Conservation (phyloP, 1,140 invertebrate genomes). For the Bombus superbus region DNA sequence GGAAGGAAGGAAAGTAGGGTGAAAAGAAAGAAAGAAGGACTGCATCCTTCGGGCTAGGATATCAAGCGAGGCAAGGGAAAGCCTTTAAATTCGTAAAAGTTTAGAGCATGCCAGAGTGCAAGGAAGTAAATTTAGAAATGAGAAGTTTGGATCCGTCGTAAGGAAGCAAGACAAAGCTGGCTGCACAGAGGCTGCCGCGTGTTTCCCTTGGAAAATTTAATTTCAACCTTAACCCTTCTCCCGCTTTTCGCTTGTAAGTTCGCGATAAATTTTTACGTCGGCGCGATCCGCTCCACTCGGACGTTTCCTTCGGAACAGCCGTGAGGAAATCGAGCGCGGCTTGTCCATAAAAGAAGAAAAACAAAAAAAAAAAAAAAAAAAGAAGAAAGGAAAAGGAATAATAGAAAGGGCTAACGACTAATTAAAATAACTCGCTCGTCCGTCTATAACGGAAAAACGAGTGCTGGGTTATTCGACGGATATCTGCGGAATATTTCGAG, state of each 20-base stretch:
- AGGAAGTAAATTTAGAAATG: conserved; percentile 39
- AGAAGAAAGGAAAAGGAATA: background rate
- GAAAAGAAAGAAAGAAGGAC: conserved; percentile 16
- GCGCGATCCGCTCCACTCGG: background rate
- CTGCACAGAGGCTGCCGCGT: too few species aligned
- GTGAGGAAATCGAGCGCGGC: background rate
- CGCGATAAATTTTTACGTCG: conserved; percentile 36
- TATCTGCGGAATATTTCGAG: background rate
- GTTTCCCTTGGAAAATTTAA: conserved; percentile 29
- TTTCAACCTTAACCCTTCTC: conserved; percentile 31
- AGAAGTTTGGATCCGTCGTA: conserved; percentile 43
- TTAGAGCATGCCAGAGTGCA: conserved; percentile 42
- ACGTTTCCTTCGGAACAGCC: conserved; percentile 18
- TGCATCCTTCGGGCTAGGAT: conserved; percentile 26
- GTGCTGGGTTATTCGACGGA: background rate
- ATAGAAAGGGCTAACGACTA: background rate
- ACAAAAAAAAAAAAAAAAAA: background rate
- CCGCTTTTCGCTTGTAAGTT: background rate
- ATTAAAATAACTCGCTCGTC: background rate
- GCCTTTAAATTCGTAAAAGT: conserved; percentile 56
- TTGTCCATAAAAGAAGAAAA: background rate
- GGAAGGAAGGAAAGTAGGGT: background rate
- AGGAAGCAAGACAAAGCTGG: conserved; percentile 13
- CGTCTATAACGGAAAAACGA: background rate
- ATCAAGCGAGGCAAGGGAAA: conserved; percentile 34